Evolutionary conservation across 2,797 vertebrate species (phyloP).

Genomic region (Podarcis lilfordi): DNA sequence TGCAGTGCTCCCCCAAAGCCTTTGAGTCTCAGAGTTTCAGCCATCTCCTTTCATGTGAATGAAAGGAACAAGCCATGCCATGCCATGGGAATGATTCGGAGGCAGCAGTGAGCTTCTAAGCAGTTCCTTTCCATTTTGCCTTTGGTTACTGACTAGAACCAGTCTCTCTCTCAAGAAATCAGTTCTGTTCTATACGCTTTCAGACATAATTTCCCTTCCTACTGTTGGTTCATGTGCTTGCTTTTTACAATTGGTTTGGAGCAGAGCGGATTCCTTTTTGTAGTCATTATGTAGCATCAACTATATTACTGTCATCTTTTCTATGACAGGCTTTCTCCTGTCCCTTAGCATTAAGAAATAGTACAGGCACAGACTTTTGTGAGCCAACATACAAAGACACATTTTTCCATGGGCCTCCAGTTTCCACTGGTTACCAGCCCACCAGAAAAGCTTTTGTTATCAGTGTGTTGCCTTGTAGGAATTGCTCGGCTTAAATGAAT

Average conservation of each 20-base stretch:
- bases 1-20: background rate
- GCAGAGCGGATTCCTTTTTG: background rate
- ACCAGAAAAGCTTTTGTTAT: constrained; percentile 13
- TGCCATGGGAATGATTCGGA: background rate
- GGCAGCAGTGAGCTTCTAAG: background rate
- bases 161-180: background rate
- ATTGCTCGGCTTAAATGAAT: constrained; percentile 2
- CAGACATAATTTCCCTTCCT: background rate
- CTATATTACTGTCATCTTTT: background rate
- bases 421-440: constrained; percentile 19
- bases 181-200: background rate
- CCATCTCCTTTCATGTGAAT: background rate
- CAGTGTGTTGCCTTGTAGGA: background rate
- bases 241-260: background rate
- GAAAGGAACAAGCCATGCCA: background rate
- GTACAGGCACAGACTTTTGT: background rate
- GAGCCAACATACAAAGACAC: background rate
- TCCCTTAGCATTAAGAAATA: constrained; percentile 1
- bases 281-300: background rate
- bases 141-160: background rate
- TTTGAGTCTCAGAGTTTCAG: background rate
- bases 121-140: background rate
- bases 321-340: background rate
- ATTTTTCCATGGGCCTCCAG: background rate
- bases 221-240: background rate